Percentiles rank a stretch among this genome's conserved stretches.
Conservation (phyloP, 2,113 vertebrate genomes). For the Suricata suricatta region DNA sequence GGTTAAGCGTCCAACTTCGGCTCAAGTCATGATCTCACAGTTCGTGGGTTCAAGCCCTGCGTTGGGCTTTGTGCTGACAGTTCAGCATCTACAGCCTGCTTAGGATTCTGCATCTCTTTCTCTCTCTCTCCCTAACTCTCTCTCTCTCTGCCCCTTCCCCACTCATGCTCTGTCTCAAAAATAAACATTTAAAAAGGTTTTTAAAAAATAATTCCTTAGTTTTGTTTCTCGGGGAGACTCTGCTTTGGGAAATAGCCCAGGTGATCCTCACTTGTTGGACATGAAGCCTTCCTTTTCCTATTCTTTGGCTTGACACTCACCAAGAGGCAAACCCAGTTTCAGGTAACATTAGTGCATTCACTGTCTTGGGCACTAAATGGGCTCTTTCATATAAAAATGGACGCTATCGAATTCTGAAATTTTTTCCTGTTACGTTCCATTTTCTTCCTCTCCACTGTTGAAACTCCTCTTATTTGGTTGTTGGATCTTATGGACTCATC, state of each 20-base stretch:
- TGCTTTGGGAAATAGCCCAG: not conserved
- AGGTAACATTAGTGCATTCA: not conserved
- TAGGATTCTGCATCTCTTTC: no score
- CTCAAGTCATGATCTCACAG: no score
- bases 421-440: not conserved
- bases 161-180: no score
- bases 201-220: not conserved
- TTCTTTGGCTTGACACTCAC: not conserved
- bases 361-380: not conserved
- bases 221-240: not conserved
- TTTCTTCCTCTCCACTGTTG: not conserved
- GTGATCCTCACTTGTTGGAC: not conserved
- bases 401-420: not conserved
- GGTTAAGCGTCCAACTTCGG: no score
- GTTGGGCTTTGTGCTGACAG: no score
- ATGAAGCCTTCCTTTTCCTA: not conserved
- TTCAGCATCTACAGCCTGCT: no score
- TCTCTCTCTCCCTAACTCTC: no score
- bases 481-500: not conserved
- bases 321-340: not conserved
- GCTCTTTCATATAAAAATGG: not conserved
- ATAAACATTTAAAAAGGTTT: no score
- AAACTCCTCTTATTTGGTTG: not conserved
- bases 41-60: no score
- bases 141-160: no score